phyloP scores from a whole-genome alignment of 2,797 vertebrate genomes.

The Holocentrus rufus region DNA sequence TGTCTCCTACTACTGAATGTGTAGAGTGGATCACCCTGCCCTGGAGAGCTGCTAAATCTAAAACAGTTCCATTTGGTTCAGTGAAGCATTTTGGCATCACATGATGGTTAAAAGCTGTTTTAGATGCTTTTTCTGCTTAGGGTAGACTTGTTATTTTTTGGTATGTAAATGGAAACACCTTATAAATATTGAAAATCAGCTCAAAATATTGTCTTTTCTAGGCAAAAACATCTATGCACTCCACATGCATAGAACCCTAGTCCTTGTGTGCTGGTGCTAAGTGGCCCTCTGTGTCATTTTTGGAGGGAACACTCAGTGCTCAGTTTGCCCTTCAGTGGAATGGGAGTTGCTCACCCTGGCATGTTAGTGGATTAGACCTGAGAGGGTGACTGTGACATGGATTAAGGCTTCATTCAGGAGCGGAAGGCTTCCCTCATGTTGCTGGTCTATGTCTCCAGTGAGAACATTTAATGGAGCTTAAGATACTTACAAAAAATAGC shows the following conservation, averaged over 20 bases:
- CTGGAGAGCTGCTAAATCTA: no score
- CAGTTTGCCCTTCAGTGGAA: conserved; percentile 55
- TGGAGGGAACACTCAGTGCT: conserved; percentile 24
- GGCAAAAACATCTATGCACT: no score
- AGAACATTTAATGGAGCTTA: background rate
- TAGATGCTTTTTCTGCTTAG: no score
- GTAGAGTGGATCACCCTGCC: no score
- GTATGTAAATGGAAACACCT: no score
- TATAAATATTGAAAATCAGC: no score
- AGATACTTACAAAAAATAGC: background rate
- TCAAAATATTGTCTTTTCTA: no score
- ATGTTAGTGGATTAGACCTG: conserved; percentile 63
- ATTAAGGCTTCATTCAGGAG: conserved; percentile 60
- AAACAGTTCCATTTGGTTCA: no score
- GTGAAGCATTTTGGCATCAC: no score
- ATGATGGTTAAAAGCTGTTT: no score
- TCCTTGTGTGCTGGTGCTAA: background rate
- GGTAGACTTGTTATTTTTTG: no score
- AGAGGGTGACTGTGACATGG: conserved; percentile 58
- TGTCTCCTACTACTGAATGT: no score
- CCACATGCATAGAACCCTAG: background rate
- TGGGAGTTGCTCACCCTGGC: conserved; percentile 36
- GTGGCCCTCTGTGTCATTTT: conserved; percentile 36
- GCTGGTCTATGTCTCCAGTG: background rate
- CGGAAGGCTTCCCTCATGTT: background rate